Evolutionary conservation across 2,888 invertebrate species (phyloP), one percentile per base, ranked within the genome.

Genomic region (Cryptocephalus moraei): DNA sequence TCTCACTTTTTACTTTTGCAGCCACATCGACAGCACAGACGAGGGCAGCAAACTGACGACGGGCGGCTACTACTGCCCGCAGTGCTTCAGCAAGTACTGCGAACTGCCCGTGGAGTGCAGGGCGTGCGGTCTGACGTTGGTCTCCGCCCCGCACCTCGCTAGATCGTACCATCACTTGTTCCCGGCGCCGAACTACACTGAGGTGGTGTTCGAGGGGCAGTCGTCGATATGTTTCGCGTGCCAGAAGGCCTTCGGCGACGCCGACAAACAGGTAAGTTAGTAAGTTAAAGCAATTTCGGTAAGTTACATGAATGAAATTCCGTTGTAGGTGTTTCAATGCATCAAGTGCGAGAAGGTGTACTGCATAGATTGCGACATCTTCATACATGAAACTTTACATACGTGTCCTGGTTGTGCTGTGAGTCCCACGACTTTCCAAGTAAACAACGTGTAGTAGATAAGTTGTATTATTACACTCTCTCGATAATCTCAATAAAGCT

Each of bases 161-260:
- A 80, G 97, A 54, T 95, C 96, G 0, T 96, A 96, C 70, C 96
- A 97, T 68, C 97, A 99, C 72, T 75, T 99, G 52, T 95, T 97
- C 68, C 96, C 96, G 0, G 86, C 95, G 42, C 84, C 87, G 40
- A 79, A 85, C 43, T 99, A 88, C 62, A 78, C 77, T 45, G 95
- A 96, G 72, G 56, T 86, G 33, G 60, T 73, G 0, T 78, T 78
- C 52, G 76, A 79, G 33, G 79, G 77, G 9, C 79, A 78, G 58
- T 71, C 75, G 0, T 72, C 74, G 43, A 72, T 70, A 55, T 91
- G 90, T 64, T 88, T 81, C 62, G 81, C 81, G n/a, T 91, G 90
- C 61, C 79, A 85, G 49, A 83, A 82, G 61, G 63, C 66, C n/a
- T 81, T 86, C 52, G 73, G 70, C 8, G 78, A 80, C 50, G 52